Base-by-base conservation (phyloP, 2,888 invertebrate species). In the Hirtodrosophila duncani region DNA sequence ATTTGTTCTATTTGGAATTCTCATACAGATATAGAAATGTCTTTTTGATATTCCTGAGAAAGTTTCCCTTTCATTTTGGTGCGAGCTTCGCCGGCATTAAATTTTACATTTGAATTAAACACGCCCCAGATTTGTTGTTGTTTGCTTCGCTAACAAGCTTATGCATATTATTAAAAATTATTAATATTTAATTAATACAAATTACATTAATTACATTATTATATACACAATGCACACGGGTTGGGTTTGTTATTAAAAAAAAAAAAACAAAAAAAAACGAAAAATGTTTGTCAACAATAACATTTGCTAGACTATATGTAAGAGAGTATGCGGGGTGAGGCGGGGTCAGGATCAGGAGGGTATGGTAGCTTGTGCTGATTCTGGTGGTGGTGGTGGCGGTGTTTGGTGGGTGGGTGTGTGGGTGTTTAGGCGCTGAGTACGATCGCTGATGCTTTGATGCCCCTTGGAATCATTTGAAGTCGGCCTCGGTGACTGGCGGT, bases 201-300 rank as follows among this genome's bases (percentile, higher is more conserved):
- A 30, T 67, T 71, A 71, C 52, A 66, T 56, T 67, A 52, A 61
- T n/a, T n/a, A n/a, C n/a, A 50, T 43, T 39, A 61, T 50, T 67
- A 67, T 67, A 68, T 74, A 74, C 71, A 71, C 53, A 65, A 68
- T 71, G 53, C 66, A 74, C 66, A 65, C 42, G 53, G 49, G 27
- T 11, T 18, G 38, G 38, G 31, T 27, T 38, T 6, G 9, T 24
- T 11, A 49, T 39, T 37, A 24, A 14, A 20, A 31, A 17, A 29
- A 48, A 41, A 26, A 24, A 39, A 13, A 27, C 23, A 41, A 43
- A 44, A 38, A 36, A 39, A 52, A 34, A 48, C 29, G 29, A 39
- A 55, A 48, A 52, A 29, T 34, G 26, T 36, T 13, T 45, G 24
- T 17, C 36, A 44, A 63, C 50, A 67, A 63, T 38, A 57, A 63